Conservation (phyloP, 1,140 invertebrate species). For the Hormaphis cornu region DNA sequence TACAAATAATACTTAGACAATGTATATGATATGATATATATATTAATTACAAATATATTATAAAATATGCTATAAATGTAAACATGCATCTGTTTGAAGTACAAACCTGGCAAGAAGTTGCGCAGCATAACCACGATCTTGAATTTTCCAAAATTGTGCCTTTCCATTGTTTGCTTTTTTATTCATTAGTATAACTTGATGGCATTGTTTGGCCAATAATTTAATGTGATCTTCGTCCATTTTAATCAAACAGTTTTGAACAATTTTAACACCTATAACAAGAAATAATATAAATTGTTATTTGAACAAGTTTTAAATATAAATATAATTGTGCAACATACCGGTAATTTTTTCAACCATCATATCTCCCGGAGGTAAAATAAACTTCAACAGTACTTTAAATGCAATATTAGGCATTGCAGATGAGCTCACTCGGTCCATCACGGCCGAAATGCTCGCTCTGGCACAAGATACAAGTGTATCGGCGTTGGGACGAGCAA, state of each 20-base stretch:
- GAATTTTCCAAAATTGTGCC: conserved; percentile 26
- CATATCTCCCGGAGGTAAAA: conserved; percentile 30
- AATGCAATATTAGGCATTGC: neutral
- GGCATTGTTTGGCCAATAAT: conserved; percentile 27
- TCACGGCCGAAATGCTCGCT: neutral
- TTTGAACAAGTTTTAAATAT: neutral
- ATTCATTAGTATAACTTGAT: conserved; percentile 24
- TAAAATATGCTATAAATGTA: neutral
- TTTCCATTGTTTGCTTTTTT: conserved; percentile 22
- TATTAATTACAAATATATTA: too few relatives aligned
- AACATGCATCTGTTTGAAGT: neutral
- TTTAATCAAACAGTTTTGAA: conserved; percentile 24
- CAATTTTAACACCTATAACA: conserved; percentile 20
- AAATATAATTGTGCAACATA: neutral
- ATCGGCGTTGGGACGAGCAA: conserved; percentile 15
- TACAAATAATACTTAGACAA: too few relatives aligned
- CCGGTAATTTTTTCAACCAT: conserved; percentile 33
- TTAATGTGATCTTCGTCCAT: conserved; percentile 28
- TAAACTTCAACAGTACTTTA: conserved; percentile 18
- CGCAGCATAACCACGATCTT: conserved; percentile 31
- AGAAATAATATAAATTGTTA: neutral
- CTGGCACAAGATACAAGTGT: neutral
- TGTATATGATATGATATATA: too few relatives aligned
- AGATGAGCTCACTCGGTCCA: neutral
- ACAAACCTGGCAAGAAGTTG: conserved; percentile 29